Base-by-base conservation (phyloP, 2,113 vertebrate species). In the Neodontobutis hainanensis region DNA sequence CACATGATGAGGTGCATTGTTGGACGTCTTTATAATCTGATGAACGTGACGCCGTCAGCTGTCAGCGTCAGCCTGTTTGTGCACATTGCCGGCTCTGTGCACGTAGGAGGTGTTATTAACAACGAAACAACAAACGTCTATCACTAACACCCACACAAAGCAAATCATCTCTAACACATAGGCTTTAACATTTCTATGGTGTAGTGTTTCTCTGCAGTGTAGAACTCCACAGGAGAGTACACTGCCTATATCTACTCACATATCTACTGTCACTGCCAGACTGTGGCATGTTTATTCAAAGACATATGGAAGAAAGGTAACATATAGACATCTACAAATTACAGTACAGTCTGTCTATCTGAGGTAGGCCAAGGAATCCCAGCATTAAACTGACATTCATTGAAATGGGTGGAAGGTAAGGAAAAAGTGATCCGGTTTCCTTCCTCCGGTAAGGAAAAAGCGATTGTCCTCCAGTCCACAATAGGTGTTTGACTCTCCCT, bases 81-180 rank as follows among this genome's bases (percentile, higher is more conserved):
- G 34, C 0, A 12, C 19, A 27, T 27, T 27, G 19, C 5, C 4
- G 48, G 11, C 46, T 46, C 36, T 0, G 0, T 52, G 59, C 56
- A 50, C 6, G 57, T 64, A 11, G 72, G 81, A 79, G 69, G 75
- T 34, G 51, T 48, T 66, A 67, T 66, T 46, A 75, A 46, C 63
- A 50, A 38, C 64, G 48, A 42, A 62, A 51, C 68, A 87, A 74
- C 75, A 71, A 40, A 69, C 42, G 61, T 67, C 78, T 55, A 12
- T 15, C 57, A 48, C 46, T 3, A 10, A 56, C 74, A n/a, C 75
- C 69, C 71, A 76, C 76, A 52, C 35, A 3, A 19, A 61, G 78
- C 3, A 48, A 65, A 80, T n/a, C 1, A 75, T 40, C 49, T 19
- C 42, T 48, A 59, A 70, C 76, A 60, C 61, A 50, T 80, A 80